Evolutionary conservation across 2,113 vertebrate species (phyloP).

Genomic region (Ciconia boyciana): DNA sequence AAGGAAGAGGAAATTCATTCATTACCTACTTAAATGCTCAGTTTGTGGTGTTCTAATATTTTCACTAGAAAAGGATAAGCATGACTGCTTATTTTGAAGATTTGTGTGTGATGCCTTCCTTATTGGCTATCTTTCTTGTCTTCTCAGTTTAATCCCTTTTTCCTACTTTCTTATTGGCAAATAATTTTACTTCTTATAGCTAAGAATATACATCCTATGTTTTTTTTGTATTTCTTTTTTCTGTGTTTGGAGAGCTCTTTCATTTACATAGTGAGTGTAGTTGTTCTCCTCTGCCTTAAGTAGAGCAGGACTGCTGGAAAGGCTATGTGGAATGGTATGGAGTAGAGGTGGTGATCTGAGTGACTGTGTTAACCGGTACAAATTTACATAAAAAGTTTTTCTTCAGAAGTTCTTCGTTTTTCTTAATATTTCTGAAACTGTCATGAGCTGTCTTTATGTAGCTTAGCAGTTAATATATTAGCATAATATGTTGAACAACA

Average conservation of each 20-base stretch:
- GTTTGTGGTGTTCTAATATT: neutral
- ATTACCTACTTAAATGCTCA: neutral
- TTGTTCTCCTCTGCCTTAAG: neutral
- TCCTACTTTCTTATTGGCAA: neutral
- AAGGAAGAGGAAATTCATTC: neutral
- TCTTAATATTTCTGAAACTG: neutral
- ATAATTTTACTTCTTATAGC: neutral
- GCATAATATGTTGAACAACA: neutral
- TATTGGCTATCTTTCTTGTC: neutral
- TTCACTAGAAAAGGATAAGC: neutral
- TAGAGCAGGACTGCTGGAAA: neutral
- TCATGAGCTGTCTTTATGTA: neutral
- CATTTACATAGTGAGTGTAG: neutral
- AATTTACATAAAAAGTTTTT: neutral
- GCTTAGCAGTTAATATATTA: neutral
- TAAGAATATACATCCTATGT: neutral
- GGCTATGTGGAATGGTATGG: rapidly evolving
- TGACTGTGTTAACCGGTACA: neutral
- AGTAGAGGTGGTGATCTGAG: neutral
- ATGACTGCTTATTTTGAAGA: neutral
- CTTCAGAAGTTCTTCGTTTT: neutral
- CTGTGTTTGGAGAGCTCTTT: neutral
- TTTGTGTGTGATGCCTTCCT: neutral
- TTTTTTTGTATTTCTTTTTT: neutral
- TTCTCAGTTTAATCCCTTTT: neutral